Evolutionary conservation across 1,140 invertebrate genomes (phyloP), one percentile per base, ranked within the genome.

Genomic region (Penaeus chinensis): DNA sequence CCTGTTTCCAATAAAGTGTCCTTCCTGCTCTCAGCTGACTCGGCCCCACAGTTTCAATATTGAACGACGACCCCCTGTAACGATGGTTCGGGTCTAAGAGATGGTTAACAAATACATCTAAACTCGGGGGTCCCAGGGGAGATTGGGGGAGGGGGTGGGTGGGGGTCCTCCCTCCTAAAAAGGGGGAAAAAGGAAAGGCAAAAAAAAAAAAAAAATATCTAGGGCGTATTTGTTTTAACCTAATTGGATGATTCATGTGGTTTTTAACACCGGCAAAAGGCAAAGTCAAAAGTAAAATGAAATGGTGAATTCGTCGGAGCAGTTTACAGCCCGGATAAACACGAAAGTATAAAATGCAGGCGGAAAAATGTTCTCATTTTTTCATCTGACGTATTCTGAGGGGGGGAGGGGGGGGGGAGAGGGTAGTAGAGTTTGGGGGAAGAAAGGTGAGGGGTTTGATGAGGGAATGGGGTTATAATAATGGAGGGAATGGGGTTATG

Each of bases 231-330:
- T 74, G 71, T 74, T 74, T 74, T 74, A 74, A 74, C 71, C 20
- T 74, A 74, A 74, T 74, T 74, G 71, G 71, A 74, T 74, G 71
- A 74, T 32, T 74, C 71, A 74, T 74, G 71, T 74, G 71, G 71
- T 74, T 74, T 74, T 74, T 74, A 74, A 37, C 71, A 37, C 71
- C 71, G 71, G 27, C 71, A 74, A 74, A 74, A n/a, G 71, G 71
- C 71, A 37, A 74, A 37, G 27, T 19, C 27, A 74, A 74, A 74
- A 74, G 71, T 32, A 22, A 74, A 74, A 74, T 74, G 71, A 74
- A 74, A 74, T 74, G 71, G 71, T 74, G 71, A 74, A 74, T 74
- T 74, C 71, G 71, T 74, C 71, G 71, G 71, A 74, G 71, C 71
- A 74, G 71, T 74, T 74, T 74, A 74, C 71, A 37, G 71, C 71